Evolutionary conservation across 2,113 vertebrate species (phyloP), one percentile per base, ranked within the genome.

Genomic region (Calonectris borealis): DNA sequence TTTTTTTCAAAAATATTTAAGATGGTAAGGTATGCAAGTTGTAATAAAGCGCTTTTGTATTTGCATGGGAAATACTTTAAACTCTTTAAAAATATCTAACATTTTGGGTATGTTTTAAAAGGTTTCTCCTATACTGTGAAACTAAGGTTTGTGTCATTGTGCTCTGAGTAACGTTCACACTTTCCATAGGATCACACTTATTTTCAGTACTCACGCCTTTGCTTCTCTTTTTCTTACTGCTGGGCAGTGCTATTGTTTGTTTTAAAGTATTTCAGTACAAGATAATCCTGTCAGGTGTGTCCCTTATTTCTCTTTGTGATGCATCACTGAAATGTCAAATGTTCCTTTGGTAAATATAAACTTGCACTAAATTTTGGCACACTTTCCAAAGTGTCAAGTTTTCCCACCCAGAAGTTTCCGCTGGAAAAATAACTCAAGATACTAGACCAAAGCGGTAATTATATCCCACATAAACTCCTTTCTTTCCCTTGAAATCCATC

Each of bases 271-370:
- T 95, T 95, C 66, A 87, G 73, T 62, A 64, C 4, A 5, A 89
- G 91, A 42, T 86, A 93, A 78, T 89, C 83, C 88, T 91, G 92
- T 84, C 64, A 94, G 66, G 94, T 91, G 73, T 93, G 62, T 92
- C 91, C 78, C 79, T 90, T 90, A 44, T 84, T 94, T 73, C 34
- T 72, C 88, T 83, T 73, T 68, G 44, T 93, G 75, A 49, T 89
- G 49, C 71, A 68, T 88, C 91, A 92, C 27, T 87, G 79, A 93
- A 86, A 51, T 80, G 86, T 94, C 88, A 83, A 69, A 64, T 87
- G 25, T 94, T 90, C 77, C 81, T 91, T 87, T 76, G 65, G 61
- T 91, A 96, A 94, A 70, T 55, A 90, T 68, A 76, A 96, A 93
- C 69, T 86, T 90, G 69, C 46, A 19, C 57, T 92, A 24, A 62